Evolutionary conservation across 2,797 vertebrate species (phyloP).

Genomic region (Acrocephalus scirpaceus): DNA sequence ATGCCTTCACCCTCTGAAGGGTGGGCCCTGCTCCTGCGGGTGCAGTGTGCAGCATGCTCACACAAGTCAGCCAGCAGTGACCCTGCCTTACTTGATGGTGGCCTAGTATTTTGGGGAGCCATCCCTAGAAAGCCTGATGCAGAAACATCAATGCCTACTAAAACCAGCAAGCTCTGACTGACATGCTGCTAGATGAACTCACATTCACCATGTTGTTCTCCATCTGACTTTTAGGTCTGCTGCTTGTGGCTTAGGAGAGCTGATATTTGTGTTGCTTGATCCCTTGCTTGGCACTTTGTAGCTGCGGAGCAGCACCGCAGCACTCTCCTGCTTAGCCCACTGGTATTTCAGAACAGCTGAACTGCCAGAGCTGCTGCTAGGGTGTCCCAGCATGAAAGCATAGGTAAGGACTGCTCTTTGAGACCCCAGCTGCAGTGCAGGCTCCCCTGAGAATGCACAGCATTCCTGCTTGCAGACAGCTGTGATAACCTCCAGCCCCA

Average conservation of each 20-base stretch:
- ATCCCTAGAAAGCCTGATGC: neutral
- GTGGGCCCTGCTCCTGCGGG: rapidly evolving
- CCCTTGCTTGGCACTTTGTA: neutral
- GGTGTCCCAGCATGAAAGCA: neutral
- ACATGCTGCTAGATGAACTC: neutral
- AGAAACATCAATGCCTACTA: neutral
- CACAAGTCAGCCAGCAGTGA: neutral
- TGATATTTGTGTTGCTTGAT: neutral
- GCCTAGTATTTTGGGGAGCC: neutral
- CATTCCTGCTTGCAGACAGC: neutral
- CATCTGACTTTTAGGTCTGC: neutral
- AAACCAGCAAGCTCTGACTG: rapidly evolving
- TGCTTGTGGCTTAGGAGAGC: neutral
- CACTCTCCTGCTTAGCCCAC: neutral
- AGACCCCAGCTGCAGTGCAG: neutral
- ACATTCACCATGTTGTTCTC: neutral
- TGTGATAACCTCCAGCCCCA: neutral
- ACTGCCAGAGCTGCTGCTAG: neutral
- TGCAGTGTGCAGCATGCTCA: neutral
- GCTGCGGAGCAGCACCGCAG: neutral
- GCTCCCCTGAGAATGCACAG: neutral
- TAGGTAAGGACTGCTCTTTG: neutral
- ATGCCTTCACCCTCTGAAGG: rapidly evolving
- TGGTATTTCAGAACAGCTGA: neutral
- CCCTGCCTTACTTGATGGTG: neutral